A percentile compares a stretch with the other conserved stretches of the same genome.
Conservation (phyloP, 2,113 vertebrate genomes). For the Pongo pygmaeus region DNA sequence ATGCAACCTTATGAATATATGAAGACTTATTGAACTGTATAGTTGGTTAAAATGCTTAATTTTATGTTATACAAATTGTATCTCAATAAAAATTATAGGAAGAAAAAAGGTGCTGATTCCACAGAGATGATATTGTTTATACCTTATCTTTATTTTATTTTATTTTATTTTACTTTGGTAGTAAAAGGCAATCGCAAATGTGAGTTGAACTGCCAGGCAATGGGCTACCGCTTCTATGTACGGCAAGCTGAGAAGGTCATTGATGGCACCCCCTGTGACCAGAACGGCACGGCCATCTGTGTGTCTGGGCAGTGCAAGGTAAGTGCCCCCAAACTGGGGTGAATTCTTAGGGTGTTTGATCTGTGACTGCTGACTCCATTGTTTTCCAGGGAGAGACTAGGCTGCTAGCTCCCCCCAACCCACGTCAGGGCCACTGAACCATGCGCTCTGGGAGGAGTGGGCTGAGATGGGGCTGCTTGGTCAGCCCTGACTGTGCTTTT, state of each 20-base stretch:
- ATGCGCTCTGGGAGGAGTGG: not conserved
- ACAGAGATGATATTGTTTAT: not conserved
- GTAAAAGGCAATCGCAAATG: constrained; percentile 91
- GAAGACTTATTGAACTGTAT: not conserved
- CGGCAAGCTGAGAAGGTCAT: constrained; percentile 91
- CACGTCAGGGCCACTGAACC: accelerated
- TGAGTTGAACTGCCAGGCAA: constrained; percentile 93
- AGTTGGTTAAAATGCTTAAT: not conserved
- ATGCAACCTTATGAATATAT: not conserved
- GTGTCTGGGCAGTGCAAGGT: constrained; percentile 94
- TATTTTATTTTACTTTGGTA: constrained; percentile 48
- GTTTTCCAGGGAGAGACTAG: not conserved
- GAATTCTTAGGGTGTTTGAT: accelerated
- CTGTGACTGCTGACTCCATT: not conserved
- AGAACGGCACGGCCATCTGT: constrained; percentile 89
- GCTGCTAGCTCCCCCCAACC: not conserved
- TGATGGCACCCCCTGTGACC: constrained; percentile 94
- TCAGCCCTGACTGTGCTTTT: not conserved
- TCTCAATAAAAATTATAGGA: not conserved
- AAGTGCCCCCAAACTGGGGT: constrained; percentile 51
- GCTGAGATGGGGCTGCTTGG: accelerated
- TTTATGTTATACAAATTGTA: not conserved
- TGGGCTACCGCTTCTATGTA: constrained; percentile 96
- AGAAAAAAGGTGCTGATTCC: not conserved
- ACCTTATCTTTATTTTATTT: not conserved